phyloP scores from a whole-genome alignment of 2,797 vertebrate genomes.

The Notolepis coatsorum region DNA sequence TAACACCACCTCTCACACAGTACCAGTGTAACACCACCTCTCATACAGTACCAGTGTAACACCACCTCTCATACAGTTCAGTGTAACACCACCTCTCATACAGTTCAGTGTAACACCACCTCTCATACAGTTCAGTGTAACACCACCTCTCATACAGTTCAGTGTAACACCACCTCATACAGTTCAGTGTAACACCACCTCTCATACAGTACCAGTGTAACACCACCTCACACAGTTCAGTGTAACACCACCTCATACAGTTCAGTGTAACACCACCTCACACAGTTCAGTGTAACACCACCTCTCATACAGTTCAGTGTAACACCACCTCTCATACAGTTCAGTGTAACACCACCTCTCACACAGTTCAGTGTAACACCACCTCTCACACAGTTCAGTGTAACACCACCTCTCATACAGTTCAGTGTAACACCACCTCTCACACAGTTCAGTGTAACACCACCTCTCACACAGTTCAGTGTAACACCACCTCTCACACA shows the following conservation, averaged over 20 bases:
- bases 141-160: conserved; percentile 58
- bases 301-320: conserved; percentile 28
- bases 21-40: conserved; percentile 36
- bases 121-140: conserved; percentile 14
- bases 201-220: conserved; percentile 16
- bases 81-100: conserved; percentile 49
- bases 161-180: too few relatives aligned
- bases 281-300: conserved; percentile 31
- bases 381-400: conserved; percentile 26
- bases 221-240: conserved; percentile 19
- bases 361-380: conserved; percentile 32
- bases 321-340: too few relatives aligned
- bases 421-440: conserved; percentile 18
- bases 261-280: conserved; percentile 21
- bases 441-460: conserved; percentile 32
- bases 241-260: too few relatives aligned
- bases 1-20: background rate
- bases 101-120: background rate
- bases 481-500: conserved; percentile 20
- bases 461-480: too few relatives aligned
- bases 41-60: conserved; percentile 33
- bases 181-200: background rate
- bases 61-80: conserved; percentile 8
- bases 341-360: conserved; percentile 19
- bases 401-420: too few relatives aligned